Evolutionary conservation across 2,797 vertebrate genomes (phyloP), one percentile per base, ranked within the genome.

Genomic region (Manis pentadactyla): DNA sequence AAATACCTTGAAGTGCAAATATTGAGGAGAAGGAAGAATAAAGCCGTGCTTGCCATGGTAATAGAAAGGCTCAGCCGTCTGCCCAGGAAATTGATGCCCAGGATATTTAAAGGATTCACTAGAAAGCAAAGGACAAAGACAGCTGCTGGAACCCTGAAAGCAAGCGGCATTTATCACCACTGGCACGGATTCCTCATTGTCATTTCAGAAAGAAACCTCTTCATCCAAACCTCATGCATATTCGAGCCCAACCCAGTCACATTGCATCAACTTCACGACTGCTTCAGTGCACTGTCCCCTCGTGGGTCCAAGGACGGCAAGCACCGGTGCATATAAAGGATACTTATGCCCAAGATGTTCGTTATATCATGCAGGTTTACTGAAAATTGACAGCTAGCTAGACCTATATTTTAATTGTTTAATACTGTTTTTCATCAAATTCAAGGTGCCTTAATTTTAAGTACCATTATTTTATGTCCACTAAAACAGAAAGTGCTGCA

Each of bases 51-150:
- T 31, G 99, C 97, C 99, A 99, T 99, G 95, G 99, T 99, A 69
- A 99, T 97, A 0, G 97, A 98, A 91, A 99, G 98, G 95, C 98
- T 99, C 97, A 97, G 94, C 85, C 98, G 99, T 75, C 99, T 98
- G 57, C 99, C 99, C 0, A 99, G 97, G 11, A 99, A 75, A n/a
- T 99, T 99, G 96, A 99, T 98, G 96, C 99, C 92, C 5, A 98
- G 96, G 53, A 99, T 99, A 96, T 99, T 99, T 27, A 99, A 34
- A 7, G 99, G 99, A 86, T 99, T 98, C 97, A 99, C 99, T 99
- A 92, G 86, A 95, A 93, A 39, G 69, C 57, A 86, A 96, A 81
- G 53, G 1, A 84, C 59, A 94, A 14, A n/a, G 73, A 31, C 39
- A 49, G 8, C 66, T 25, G 46, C 57, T 25, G 21, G 34, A 27